These are phyloP conservation scores for Potamarius usumacintae DNA, from an alignment of 2,113 vertebrate species.

Conservation along the genomic window DNA sequence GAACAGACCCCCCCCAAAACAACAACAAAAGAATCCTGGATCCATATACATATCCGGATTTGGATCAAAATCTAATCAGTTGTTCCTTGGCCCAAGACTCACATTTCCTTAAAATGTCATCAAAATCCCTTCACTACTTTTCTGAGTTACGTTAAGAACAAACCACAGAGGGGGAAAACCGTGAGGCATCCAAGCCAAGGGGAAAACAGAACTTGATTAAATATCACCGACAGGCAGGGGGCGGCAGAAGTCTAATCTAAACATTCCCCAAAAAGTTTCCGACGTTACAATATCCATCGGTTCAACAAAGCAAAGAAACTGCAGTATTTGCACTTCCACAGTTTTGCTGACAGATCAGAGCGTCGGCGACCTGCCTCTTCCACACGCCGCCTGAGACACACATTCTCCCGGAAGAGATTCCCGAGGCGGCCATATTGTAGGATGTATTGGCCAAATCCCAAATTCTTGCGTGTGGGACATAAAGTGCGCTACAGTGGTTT, in stretches of 20 bases:
- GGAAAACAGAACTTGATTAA: neutral
- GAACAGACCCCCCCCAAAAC: too few relatives aligned
- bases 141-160: too few relatives aligned
- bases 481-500: slow-evolving; percentile 3
- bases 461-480: neutral
- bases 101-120: too few relatives aligned
- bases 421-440: slow-evolving; percentile 55
- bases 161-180: too few relatives aligned
- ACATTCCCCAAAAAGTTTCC: neutral
- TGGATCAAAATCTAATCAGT: too few relatives aligned
- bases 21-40: too few relatives aligned
- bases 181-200: neutral
- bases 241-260: neutral
- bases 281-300: neutral
- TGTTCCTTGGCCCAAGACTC: too few relatives aligned
- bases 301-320: neutral
- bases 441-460: slow-evolving; percentile 28
- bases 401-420: slow-evolving; percentile 28
- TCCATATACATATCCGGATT: too few relatives aligned
- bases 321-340: neutral
- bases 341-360: neutral
- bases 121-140: too few relatives aligned
- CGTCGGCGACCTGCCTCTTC: neutral
- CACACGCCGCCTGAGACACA: neutral
- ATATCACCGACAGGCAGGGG: slow-evolving; percentile 11